These are phyloP conservation scores for Eupsittula cactorum DNA, from an alignment of 2,113 vertebrate genomes.

Conservation along the genomic window DNA sequence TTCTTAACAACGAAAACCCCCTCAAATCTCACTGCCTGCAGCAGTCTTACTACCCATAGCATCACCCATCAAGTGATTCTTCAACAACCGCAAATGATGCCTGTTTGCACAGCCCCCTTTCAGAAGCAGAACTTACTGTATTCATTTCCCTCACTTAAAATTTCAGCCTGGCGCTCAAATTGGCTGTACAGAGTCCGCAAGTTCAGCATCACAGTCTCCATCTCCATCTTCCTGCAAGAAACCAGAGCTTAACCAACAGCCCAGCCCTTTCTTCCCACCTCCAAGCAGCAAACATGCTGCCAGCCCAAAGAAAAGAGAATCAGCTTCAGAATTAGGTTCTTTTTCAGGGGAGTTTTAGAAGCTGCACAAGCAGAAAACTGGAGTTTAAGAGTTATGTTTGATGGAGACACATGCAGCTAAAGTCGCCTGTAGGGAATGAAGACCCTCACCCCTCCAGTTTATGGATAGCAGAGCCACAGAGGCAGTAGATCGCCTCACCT, in stretches of 20 bases:
- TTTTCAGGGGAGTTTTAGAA: background rate
- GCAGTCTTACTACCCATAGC: background rate
- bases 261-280: background rate
- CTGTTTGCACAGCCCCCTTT: background rate
- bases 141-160: constrained; percentile 87
- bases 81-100: background rate
- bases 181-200: constrained; percentile 83
- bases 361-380: background rate
- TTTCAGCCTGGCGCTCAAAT: constrained; percentile 82
- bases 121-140: constrained; percentile 81
- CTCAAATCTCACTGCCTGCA: background rate
- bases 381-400: background rate
- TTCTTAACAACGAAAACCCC: background rate
- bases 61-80: background rate
- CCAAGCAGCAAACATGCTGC: background rate
- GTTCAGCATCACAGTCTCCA: constrained; percentile 83
- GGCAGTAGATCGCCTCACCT: background rate
- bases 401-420: background rate
- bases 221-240: constrained; percentile 83
- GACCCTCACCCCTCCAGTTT: background rate
- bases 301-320: background rate
- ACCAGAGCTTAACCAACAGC: constrained; percentile 21
- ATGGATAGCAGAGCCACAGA: background rate
- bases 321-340: background rate
- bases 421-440: background rate